Evolutionary conservation across 2,797 vertebrate species (phyloP), one percentile per base, ranked within the genome.

Genomic region (Pampus argenteus): DNA sequence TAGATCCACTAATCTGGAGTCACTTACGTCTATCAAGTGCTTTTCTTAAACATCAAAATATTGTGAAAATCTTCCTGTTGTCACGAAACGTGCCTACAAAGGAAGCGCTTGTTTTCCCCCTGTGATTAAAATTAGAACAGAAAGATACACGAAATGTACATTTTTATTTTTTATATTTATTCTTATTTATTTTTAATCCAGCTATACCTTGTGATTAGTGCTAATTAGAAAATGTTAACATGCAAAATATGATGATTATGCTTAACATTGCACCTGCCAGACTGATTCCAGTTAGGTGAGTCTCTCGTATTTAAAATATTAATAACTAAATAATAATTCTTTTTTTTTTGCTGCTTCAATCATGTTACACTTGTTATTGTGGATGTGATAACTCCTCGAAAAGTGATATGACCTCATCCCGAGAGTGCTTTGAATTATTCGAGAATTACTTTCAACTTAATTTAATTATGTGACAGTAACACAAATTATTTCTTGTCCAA

Each of bases 381-480:
- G 20, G 6, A n/a, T 42, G 31, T 42, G 15, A 42, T 25, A 38
- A 73, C 44, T 52, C 25, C 18, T 42, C 29, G 31, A 9, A 50
- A 42, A 49, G 59, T 38, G 28, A 59, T 64, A 49, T n/a, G n/a
- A n/a, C n/a, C n/a, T n/a, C n/a, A n/a, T n/a, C n/a, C n/a, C n/a
- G n/a, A n/a, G n/a, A n/a, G n/a, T n/a, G n/a, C n/a, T n/a, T n/a
- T n/a, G n/a, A n/a, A n/a, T n/a, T n/a, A n/a, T n/a, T n/a, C n/a
- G n/a, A 13, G 22, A 55, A 59, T 45, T 36, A 50, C 3, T 6
- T 36, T 18, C 17, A 42, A 28, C 25, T 18, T 54, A 6, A 11
- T n/a, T 51, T n/a, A 55, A 48, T 64, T 50, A 65, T 49, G 57
- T 55, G 55, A 60, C 8, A 42, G 48, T 26, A 47, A 23, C 49